Percentiles rank a stretch among this genome's conserved stretches.
phyloP scores from a whole-genome alignment of 2,113 vertebrate genomes.

The Prolemur simus region DNA sequence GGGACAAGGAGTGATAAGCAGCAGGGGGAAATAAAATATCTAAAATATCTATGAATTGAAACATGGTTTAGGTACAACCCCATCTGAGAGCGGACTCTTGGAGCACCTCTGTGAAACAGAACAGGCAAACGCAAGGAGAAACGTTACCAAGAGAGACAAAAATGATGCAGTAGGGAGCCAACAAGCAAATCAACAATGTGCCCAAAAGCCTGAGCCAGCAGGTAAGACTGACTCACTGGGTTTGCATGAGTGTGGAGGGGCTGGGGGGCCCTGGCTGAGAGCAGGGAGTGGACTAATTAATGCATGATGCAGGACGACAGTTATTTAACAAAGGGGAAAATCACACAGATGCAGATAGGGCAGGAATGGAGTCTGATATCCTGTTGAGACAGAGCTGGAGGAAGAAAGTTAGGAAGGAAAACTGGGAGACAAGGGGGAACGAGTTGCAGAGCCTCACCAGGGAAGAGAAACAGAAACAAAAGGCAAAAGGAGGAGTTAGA shows the following conservation, averaged over 20 bases:
- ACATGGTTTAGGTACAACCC: conserved; percentile 20
- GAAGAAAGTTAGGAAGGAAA: no score
- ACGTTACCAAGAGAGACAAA: no score
- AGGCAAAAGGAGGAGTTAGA: not conserved
- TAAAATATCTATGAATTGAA: conserved; percentile 20
- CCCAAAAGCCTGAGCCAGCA: not conserved
- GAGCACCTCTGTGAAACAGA: not conserved
- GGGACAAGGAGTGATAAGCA: no score
- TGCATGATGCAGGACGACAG: no score
- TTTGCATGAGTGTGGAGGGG: no score
- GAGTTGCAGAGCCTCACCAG: no score
- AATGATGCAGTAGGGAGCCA: not conserved
- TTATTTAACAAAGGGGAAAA: no score
- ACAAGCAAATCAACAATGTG: fast-evolving
- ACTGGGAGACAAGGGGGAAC: no score
- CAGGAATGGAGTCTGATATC: no score
- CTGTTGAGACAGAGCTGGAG: no score
- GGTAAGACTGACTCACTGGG: not conserved
- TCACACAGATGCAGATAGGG: no score
- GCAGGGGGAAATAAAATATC: not conserved
- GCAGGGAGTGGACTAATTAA: not conserved
- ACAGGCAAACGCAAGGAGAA: not conserved
- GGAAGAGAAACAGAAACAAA: not conserved
- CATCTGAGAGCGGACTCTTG: not conserved
- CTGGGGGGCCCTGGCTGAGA: no score